Base-by-base conservation (phyloP, 2,113 vertebrate genomes). In the Trichomycterus rosablanca region DNA sequence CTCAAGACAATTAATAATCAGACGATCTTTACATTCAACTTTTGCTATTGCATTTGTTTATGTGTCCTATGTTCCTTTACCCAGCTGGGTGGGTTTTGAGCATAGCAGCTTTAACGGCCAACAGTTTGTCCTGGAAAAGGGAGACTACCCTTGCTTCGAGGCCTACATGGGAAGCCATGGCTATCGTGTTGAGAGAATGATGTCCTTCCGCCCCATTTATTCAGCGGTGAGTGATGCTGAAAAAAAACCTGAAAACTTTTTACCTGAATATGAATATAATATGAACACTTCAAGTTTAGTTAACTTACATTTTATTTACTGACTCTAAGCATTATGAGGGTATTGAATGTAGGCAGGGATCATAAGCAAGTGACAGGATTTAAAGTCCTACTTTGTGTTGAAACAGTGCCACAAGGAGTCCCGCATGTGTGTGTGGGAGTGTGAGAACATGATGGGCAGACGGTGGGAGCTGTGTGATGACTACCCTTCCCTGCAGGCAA, bases 71-170 rank as follows among this genome's bases (percentile, higher is more conserved):
- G 6, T 23, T 2, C 1, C 14, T 51, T n/a, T 9, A 23, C 57
- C 6, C 65, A 98, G 95, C 78, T 98, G 96, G 96, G 85, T 95
- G 4, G 95, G 95, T 58, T 97, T 91, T 0, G 95, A 98, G 78
- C 95, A 98, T 80, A 93, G 92, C 63, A 93, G 92, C 63, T 96
- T 93, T 88, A 90, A 88, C 1, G 94, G 95, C 53, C 96, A 98
- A 81, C 94, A 97, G 90, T 98, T 97, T 42, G 82, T 96, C 74
- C 88, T 98, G 88, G 95, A 98, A 83, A 93, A 93, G 82, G 95
- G 95, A 60, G 94, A 98, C 74, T 98, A 98, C 76, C 96, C 96
- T 1, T 90, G 91, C 72, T 93, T 94, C 78, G 93, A 97, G 49
- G 92, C 94, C 77, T 97, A 93, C 90, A 97, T 93, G 0, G 94